phyloP scores from a whole-genome alignment of 2,797 vertebrate genomes.

The Buceros bicornis region DNA sequence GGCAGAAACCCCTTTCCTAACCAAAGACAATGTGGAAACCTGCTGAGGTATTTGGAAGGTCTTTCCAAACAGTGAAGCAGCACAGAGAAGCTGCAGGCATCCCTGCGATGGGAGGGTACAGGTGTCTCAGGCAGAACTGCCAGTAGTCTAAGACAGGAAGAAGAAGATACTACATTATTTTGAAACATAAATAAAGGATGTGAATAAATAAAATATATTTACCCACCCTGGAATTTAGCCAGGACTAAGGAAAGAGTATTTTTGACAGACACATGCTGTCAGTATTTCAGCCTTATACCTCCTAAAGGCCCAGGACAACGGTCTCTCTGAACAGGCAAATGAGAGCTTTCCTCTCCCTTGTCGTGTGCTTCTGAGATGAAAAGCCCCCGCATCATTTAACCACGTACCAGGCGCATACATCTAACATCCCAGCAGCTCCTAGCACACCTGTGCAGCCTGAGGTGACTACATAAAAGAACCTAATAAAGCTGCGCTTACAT shows the following conservation, averaged over 20 bases:
- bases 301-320: background rate
- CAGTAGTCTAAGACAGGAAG: background rate
- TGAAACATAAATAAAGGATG: background rate
- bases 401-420: background rate
- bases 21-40: background rate
- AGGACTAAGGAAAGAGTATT: background rate
- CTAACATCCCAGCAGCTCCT: constrained; percentile 48
- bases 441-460: constrained; percentile 70
- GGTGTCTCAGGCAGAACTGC: background rate
- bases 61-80: background rate
- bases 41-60: background rate
- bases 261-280: background rate
- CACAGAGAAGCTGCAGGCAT: background rate
- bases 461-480: constrained; percentile 68
- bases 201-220: background rate
- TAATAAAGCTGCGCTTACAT: constrained; percentile 27
- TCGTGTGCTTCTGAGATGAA: background rate
- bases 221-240: background rate
- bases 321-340: background rate
- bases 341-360: background rate
- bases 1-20: background rate
- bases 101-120: background rate
- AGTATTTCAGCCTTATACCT: background rate
- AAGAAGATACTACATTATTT: background rate
- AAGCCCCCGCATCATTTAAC: background rate